Evolutionary conservation across 2,888 invertebrate species (phyloP).

Genomic region (Pollenia griseotomentosa): DNA sequence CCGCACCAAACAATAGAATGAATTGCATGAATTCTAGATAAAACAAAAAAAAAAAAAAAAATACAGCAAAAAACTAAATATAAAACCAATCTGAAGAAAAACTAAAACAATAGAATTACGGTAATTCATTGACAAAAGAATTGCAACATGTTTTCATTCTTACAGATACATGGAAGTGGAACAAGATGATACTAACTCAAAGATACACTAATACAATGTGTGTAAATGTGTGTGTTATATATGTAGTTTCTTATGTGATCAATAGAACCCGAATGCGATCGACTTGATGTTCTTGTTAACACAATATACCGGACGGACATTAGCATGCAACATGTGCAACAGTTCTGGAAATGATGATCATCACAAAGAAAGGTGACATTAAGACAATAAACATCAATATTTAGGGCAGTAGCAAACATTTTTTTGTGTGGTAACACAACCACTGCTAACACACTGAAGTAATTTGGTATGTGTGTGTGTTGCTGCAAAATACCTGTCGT

Average conservation of each 20-base stretch:
- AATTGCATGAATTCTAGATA: conserved; percentile 61
- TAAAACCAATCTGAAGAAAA: neutral
- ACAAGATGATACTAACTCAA: neutral
- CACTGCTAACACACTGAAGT: neutral
- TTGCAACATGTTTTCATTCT: conserved; percentile 55
- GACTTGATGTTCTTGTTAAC: conserved; percentile 50
- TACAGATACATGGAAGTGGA: conserved; percentile 27
- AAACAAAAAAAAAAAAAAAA: conserved; percentile 18
- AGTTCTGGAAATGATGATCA: conserved; percentile 8
- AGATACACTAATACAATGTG: neutral
- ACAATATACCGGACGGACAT: conserved; percentile 19
- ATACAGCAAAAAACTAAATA: conserved; percentile 19
- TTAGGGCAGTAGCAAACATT: conserved; percentile 56
- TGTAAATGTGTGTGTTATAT: neutral
- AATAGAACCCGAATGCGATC: conserved; percentile 26
- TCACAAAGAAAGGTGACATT: conserved; percentile 52
- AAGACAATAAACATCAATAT: conserved; percentile 58
- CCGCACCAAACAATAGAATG: conserved; percentile 57
- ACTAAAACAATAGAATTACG: conserved; percentile 68
- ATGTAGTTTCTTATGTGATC: neutral
- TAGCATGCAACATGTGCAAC: conserved; percentile 65
- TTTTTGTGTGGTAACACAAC: conserved; percentile 31
- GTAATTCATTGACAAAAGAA: conserved; percentile 73
- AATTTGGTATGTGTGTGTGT: neutral
- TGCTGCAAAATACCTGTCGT: conserved; percentile 78